phyloP scores from a whole-genome alignment of 2,888 invertebrate genomes.

The Didymodactylos carnosus region DNA sequence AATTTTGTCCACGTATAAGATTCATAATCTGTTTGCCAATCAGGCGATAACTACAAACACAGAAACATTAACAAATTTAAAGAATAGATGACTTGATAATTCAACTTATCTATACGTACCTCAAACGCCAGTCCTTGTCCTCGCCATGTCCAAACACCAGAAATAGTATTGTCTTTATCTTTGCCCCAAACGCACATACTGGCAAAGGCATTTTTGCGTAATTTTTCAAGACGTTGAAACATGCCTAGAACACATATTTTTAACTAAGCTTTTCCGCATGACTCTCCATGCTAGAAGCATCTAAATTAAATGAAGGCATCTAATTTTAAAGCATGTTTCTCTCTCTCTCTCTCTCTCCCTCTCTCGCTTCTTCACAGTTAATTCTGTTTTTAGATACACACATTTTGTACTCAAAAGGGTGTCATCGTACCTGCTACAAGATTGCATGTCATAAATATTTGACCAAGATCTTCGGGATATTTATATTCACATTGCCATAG shows the following conservation, averaged over 20 bases:
- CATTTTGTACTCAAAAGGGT: too few relatives aligned
- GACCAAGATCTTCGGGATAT: slow-evolving; percentile 69
- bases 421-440: slow-evolving; percentile 55
- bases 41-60: slow-evolving; percentile 50
- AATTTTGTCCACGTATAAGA: slow-evolving; percentile 84
- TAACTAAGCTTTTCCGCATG: too few relatives aligned
- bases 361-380: too few relatives aligned
- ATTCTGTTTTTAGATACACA: not conserved
- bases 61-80: not conserved
- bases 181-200: slow-evolving; percentile 77
- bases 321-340: too few relatives aligned
- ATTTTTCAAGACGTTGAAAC: slow-evolving; percentile 91
- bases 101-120: too few relatives aligned
- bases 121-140: slow-evolving; percentile 76
- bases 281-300: too few relatives aligned
- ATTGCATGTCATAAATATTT: slow-evolving; percentile 94
- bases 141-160: slow-evolving; percentile 93
- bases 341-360: too few relatives aligned
- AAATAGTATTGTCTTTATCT: slow-evolving; percentile 74
- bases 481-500: slow-evolving; percentile 95
- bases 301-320: too few relatives aligned
- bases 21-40: slow-evolving; percentile 93
- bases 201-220: slow-evolving; percentile 86
- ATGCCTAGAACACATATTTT: too few relatives aligned
- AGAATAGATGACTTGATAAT: too few relatives aligned